Evolutionary conservation across 2,113 vertebrate species (phyloP).

Genomic region (Tricholaema leucomelas): DNA sequence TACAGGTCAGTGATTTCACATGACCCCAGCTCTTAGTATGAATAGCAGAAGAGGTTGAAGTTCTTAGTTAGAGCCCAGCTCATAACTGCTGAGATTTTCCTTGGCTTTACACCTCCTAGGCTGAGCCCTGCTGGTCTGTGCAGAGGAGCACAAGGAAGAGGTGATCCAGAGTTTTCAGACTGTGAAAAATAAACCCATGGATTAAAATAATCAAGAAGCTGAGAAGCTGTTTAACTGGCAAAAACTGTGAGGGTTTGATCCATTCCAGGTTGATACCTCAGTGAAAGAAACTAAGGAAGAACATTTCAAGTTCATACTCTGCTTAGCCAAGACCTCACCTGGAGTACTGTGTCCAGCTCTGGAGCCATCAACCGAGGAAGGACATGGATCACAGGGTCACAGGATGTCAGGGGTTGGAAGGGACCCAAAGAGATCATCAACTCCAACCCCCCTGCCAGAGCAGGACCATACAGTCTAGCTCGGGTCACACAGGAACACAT

Average conservation of each 20-base stretch:
- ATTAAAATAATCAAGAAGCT: not conserved
- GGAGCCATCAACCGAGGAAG: too few species aligned
- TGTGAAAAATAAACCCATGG: not conserved
- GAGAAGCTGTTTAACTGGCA: not conserved
- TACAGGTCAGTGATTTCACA: slow-evolving; percentile 57
- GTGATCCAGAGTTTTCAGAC: not conserved
- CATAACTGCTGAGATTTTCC: not conserved
- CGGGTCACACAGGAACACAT: too few species aligned
- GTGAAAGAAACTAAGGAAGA: too few species aligned
- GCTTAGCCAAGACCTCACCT: too few species aligned
- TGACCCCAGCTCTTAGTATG: slow-evolving; percentile 35
- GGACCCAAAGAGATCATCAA: too few species aligned
- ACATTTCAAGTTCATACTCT: too few species aligned
- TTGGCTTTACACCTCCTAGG: not conserved
- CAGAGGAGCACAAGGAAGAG: not conserved
- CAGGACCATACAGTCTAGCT: too few species aligned
- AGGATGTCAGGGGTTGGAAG: too few species aligned
- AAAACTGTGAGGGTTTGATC: not conserved
- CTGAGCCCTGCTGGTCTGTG: not conserved
- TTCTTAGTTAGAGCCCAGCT: not conserved
- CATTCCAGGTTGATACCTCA: not conserved
- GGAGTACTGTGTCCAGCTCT: too few species aligned
- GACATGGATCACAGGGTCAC: too few species aligned
- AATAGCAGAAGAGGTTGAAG: slow-evolving; percentile 17
- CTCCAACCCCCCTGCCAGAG: too few species aligned